Evolutionary conservation across 2,888 invertebrate species (phyloP), one percentile per base, ranked within the genome.

Genomic region (Leucoma salicis): DNA sequence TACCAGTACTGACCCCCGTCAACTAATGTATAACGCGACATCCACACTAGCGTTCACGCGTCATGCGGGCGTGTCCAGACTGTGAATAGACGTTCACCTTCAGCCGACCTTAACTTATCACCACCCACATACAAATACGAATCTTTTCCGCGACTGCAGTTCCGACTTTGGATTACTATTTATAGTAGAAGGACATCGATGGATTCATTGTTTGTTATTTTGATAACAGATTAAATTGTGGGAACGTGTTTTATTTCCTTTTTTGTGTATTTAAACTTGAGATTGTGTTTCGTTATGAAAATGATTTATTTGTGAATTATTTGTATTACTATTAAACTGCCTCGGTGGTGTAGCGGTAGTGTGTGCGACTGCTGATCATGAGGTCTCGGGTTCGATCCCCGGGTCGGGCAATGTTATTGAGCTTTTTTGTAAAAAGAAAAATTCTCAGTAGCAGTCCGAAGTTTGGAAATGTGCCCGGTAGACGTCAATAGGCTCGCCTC

Each of bases 91-190:
- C 49, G 13, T 13, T 33, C 35, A 44, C 55, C 55, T 55, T 52
- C 46, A 13, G 3, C 15, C 34, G 46, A 46, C 55, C 55, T 55
- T 37, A 38, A 10, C 27, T 41, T 48, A 38, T 48, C 49, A 53
- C 42, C 53, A 49, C 62, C 61, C 53, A 52, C 63, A 59, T 61
- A 44, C 39, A 4, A 37, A 40, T 28, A 31, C 29, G 11, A 49
- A 42, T 37, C 39, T 57, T 57, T 57, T 59, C 63, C 63, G 57
- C 56, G 48, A 48, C 12, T 54, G 60, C 62, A 62, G 49, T 62
- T 62, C 62, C 62, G 52, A 62, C 63, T 62, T 58, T 51, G 56
- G 29, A 40, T n/a, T 27, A 34, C 53, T 59, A 63, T 62, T 61
- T 61, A 49, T 59, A 57, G 59, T 39, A 16, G 58, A 49, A 54